These are phyloP conservation scores for Sipha flava DNA, from an alignment of 1,140 invertebrate genomes.

Conservation along the genomic window DNA sequence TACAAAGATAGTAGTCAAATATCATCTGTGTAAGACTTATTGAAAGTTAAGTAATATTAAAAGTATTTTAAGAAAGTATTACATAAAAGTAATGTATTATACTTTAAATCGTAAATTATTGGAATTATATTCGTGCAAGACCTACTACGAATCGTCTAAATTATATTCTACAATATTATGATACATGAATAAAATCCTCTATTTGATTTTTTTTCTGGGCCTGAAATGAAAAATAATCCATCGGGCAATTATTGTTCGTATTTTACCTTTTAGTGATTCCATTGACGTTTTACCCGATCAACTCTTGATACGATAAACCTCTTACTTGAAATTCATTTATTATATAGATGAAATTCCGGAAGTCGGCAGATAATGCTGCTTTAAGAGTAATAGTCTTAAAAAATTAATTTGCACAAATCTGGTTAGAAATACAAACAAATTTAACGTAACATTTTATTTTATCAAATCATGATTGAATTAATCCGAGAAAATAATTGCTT, in stretches of 20 bases:
- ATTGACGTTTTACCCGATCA: neutral
- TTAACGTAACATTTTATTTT: neutral
- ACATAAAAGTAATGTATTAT: neutral
- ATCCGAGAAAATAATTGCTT: neutral
- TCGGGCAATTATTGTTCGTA: neutral
- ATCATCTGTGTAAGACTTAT: no score
- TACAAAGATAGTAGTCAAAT: no score
- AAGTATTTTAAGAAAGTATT: no score
- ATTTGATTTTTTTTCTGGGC: neutral
- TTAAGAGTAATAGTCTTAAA: neutral
- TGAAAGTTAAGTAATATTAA: no score
- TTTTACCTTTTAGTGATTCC: neutral
- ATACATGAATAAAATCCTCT: neutral
- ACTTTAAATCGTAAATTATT: neutral
- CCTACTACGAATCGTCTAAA: no score
- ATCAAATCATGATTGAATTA: neutral
- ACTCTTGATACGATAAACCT: constrained; percentile 4
- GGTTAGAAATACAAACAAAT: neutral
- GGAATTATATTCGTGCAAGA: no score
- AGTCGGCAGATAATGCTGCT: neutral
- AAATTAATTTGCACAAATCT: neutral
- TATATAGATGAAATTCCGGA: neutral
- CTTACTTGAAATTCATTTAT: neutral
- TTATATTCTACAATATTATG: neutral
- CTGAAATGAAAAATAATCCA: neutral